phyloP scores from a whole-genome alignment of 1,140 invertebrate genomes.

The Nasonia giraulti region DNA sequence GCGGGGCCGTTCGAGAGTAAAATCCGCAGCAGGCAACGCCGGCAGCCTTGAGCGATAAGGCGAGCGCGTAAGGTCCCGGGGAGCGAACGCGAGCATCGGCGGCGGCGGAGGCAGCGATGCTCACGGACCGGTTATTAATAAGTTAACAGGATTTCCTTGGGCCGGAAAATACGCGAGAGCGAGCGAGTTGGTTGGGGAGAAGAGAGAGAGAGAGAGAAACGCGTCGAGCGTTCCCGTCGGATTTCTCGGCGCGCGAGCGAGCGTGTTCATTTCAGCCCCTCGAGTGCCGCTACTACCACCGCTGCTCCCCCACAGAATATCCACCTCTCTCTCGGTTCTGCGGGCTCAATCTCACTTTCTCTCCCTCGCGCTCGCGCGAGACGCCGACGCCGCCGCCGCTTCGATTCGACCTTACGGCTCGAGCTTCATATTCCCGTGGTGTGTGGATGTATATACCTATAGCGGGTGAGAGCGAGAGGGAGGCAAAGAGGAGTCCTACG shows the following conservation, averaged over 20 bases:
- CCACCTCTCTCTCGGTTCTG: background rate
- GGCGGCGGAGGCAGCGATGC: constrained; percentile 5
- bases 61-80: constrained; percentile 49
- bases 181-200: constrained; percentile 34
- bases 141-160: constrained; percentile 65
- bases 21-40: constrained; percentile 5
- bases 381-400: constrained; percentile 44
- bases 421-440: constrained; percentile 52
- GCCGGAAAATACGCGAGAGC: constrained; percentile 60
- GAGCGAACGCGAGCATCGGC: constrained; percentile 19
- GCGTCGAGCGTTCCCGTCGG: constrained; percentile 51
- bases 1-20: constrained; percentile 26
- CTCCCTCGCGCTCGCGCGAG: constrained; percentile 22
- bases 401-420: constrained; percentile 52
- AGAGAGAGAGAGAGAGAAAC: background rate
- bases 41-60: constrained; percentile 49
- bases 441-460: constrained; percentile 10
- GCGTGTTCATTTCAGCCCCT: constrained; percentile 57
- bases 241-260: constrained; percentile 59
- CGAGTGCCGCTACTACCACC: constrained; percentile 48
- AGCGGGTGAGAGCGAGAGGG: background rate
- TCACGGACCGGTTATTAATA: constrained; percentile 62
- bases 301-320: constrained; percentile 45
- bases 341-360: constrained; percentile 45
- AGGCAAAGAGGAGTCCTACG: background rate